These are phyloP conservation scores for pig (Sus scrofa) DNA, from an alignment of 2,113 vertebrate species.

Conservation along the genomic window DNA sequence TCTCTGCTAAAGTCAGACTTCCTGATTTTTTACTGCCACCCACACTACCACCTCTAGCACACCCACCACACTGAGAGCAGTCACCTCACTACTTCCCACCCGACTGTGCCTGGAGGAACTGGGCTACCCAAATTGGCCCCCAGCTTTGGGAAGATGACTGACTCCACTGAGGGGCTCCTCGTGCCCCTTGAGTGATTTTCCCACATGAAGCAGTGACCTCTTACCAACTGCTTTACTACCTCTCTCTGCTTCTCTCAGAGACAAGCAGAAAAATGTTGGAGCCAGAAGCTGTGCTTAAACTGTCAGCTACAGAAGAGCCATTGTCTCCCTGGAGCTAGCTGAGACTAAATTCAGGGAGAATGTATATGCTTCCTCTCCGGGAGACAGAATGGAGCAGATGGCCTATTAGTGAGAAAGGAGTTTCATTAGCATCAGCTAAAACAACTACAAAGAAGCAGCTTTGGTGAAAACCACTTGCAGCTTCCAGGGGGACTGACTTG, in stretches of 20 bases:
- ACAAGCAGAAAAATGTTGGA: conserved; percentile 54
- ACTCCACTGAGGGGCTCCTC: not conserved
- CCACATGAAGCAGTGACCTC: not conserved
- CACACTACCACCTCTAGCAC: not conserved
- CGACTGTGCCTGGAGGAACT: not conserved
- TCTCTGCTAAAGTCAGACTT: not conserved
- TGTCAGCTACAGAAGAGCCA: conserved; percentile 62
- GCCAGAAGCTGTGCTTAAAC: conserved; percentile 24
- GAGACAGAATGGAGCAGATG: conserved; percentile 63
- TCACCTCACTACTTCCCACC: not conserved
- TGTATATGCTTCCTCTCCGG: not conserved
- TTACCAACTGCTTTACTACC: not conserved
- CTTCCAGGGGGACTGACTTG: not conserved
- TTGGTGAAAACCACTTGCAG: conserved; percentile 44
- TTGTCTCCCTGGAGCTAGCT: conserved; percentile 41
- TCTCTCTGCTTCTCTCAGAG: not conserved
- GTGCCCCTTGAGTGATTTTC: not conserved
- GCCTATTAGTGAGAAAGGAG: conserved; percentile 60
- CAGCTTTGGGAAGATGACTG: not conserved
- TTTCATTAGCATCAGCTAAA: conserved; percentile 69
- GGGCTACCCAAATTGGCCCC: not conserved
- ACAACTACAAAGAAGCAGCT: conserved; percentile 23
- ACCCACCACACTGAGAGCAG: not conserved
- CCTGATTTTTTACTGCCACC: not conserved
- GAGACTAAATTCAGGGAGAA: conserved; percentile 1